These are phyloP conservation scores for Marmota flaviventris DNA, from an alignment of 2,113 vertebrate species.

Conservation along the genomic window DNA sequence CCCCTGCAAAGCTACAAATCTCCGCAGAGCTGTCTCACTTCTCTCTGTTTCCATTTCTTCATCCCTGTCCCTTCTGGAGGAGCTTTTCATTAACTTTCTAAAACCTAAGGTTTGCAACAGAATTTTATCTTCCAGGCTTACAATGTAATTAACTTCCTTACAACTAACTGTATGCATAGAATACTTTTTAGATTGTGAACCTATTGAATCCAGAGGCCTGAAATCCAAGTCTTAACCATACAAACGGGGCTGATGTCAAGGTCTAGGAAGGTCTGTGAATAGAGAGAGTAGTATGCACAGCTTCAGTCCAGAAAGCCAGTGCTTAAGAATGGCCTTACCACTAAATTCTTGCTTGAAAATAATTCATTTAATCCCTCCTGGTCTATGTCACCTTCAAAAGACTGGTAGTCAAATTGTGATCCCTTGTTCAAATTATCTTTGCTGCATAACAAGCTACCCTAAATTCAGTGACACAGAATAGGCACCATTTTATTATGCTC, in stretches of 20 bases:
- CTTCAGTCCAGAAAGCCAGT: background rate
- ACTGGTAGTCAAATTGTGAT: background rate
- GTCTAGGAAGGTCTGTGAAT: background rate
- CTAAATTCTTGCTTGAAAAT: background rate
- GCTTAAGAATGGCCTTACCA: background rate
- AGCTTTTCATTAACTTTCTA: background rate
- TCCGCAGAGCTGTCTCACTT: background rate
- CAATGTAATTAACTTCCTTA: background rate
- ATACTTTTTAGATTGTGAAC: background rate
- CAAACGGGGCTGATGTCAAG: background rate
- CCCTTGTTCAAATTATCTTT: background rate
- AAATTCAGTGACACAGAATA: background rate
- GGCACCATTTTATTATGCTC: background rate
- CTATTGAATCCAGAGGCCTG: background rate
- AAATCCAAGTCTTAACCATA: background rate
- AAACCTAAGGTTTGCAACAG: background rate
- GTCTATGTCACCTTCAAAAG: background rate
- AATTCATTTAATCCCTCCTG: background rate
- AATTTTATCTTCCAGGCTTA: background rate
- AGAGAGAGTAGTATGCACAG: no score
- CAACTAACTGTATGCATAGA: background rate
- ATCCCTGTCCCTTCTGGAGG: background rate
- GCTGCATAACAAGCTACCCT: background rate
- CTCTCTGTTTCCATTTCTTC: background rate
- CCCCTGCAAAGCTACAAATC: background rate